A percentile compares a stretch with the other conserved stretches of the same genome.
Evolutionary conservation across 1,140 invertebrate genomes (phyloP).

Genomic region (Pogonomyrmex barbatus): DNA sequence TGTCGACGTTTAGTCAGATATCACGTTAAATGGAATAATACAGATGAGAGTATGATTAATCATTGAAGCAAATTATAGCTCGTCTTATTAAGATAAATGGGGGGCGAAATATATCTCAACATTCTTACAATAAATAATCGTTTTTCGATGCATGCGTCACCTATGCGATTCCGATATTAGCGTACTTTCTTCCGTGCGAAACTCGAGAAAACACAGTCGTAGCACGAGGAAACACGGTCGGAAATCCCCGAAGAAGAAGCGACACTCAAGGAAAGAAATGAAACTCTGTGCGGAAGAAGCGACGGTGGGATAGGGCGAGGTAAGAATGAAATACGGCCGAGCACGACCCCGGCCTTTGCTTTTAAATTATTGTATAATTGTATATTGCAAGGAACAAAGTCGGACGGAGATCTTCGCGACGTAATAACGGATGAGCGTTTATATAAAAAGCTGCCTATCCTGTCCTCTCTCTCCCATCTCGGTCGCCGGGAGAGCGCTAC

Average conservation of each 20-base stretch:
- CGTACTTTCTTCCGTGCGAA: not conserved
- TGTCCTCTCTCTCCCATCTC: slow-evolving; percentile 5
- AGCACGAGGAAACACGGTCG: not conserved
- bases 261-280: slow-evolving; percentile 57
- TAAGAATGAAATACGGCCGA: slow-evolving; percentile 74
- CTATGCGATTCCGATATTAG: not conserved
- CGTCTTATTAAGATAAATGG: not conserved
- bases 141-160: slow-evolving; percentile 9
- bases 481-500: slow-evolving; percentile 6
- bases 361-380: slow-evolving; percentile 84
- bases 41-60: slow-evolving; percentile 32
- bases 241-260: slow-evolving; percentile 31
- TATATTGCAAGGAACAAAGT: slow-evolving; percentile 81
- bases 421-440: slow-evolving; percentile 81
- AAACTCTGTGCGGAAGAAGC: slow-evolving; percentile 42
- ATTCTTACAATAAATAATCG: slow-evolving; percentile 30
- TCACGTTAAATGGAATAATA: slow-evolving; percentile 47
- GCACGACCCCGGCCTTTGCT: slow-evolving; percentile 70
- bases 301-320: slow-evolving; percentile 38
- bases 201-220: slow-evolving; percentile 5
- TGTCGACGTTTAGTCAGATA: slow-evolving; percentile 4
- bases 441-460: slow-evolving; percentile 75
- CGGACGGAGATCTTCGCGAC: slow-evolving; percentile 73
- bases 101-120: not conserved
- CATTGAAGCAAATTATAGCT: slow-evolving; percentile 10